phyloP scores from a whole-genome alignment of 2,113 vertebrate species.

The Struthio camelus region DNA sequence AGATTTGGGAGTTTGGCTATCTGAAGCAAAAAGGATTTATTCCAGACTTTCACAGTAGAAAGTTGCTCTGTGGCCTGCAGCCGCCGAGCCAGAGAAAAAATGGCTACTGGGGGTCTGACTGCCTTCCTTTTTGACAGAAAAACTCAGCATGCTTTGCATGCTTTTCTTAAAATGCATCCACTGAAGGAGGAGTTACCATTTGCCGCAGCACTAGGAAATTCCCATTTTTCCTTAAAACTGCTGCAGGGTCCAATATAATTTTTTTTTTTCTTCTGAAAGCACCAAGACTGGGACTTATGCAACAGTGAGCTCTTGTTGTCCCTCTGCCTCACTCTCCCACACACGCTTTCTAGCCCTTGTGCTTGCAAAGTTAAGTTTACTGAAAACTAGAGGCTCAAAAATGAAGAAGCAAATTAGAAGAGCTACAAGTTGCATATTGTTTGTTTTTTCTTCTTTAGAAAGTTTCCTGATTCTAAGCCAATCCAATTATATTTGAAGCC shows the following conservation, averaged over 20 bases:
- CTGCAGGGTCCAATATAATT: neutral
- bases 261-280: neutral
- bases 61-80: neutral
- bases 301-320: neutral
- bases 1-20: conserved; percentile 30
- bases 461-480: neutral
- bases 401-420: neutral
- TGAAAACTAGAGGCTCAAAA: neutral
- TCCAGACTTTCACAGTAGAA: conserved; percentile 40
- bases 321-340: neutral
- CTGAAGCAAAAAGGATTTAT: conserved; percentile 42
- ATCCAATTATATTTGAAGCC: conserved; percentile 23
- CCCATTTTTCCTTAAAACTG: conserved; percentile 20
- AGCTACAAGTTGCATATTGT: neutral
- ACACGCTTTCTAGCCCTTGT: neutral
- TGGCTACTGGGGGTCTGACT: neutral
- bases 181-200: neutral
- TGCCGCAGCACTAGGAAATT: conserved; percentile 6
- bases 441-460: neutral
- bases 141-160: neutral
- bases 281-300: neutral
- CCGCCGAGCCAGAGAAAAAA: neutral
- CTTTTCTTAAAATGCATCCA: neutral
- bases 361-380: neutral
- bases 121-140: conserved; percentile 20